Base-by-base conservation (phyloP, 2,113 vertebrate genomes). In the Upupa epops region DNA sequence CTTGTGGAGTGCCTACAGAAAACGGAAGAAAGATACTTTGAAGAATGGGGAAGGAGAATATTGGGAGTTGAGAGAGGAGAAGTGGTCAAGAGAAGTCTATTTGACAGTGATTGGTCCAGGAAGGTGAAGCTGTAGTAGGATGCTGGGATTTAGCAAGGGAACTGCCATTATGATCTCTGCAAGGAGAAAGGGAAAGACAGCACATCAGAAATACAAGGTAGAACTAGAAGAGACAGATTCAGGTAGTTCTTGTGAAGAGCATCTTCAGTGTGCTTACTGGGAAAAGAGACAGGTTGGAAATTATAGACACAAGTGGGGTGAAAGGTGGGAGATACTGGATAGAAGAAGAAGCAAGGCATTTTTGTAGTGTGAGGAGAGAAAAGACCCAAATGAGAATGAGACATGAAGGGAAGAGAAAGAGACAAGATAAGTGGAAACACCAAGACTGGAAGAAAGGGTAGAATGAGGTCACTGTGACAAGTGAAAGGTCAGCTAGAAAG, bases 391-490 rank as follows among this genome's bases (percentile, higher is more conserved):
- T 54, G 28, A 86, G 60, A 91, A 60, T 26, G 52, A 86, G 72
- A 94, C 40, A 58, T 90, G 74, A 92, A 89, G 54, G 58, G 72
- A 75, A 83, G 64, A 92, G 75, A 63, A 89, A 92, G 29, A 20
- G 66, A 92, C 26, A 15, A 86, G 88, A 82, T 83, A 86, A 83
- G 51, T 84, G 59, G 58, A 75, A 92, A 73, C 42, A 76, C 25
- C 82, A 60, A 69, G 42, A 22, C 36, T 75, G 32, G 51, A 75
- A 78, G 72, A 86, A 83, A 90, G 77, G 73, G 31, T 83, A 91
- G 73, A 49, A 78, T 86, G 70, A 86, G 86, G 90, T 93, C 86
- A 77, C 49, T 22, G 31, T 58, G 77, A 88, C 83, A 90, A 95
- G 51, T 0, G 0, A 92, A 94, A 88, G 93, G 83, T 95, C 93